These are phyloP conservation scores for Monodelphis domestica DNA, from an alignment of 2,797 vertebrate species.

Conservation along the genomic window DNA sequence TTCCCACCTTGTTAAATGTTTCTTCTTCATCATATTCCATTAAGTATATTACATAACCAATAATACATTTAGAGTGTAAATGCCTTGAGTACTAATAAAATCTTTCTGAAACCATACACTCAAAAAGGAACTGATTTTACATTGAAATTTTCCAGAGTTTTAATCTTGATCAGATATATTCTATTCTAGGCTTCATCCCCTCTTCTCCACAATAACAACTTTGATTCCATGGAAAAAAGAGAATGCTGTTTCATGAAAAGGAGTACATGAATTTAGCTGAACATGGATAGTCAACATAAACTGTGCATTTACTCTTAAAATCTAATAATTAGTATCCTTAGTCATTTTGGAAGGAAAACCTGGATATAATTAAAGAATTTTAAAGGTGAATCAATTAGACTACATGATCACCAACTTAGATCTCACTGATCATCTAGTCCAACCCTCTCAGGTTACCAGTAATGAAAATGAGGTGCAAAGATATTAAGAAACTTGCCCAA, in stretches of 20 bases:
- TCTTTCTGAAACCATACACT: not conserved
- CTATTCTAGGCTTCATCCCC: not conserved
- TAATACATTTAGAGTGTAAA: not conserved
- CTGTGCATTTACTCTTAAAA: not conserved
- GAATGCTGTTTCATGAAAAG: not conserved
- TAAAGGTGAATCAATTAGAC: not conserved
- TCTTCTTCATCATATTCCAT: slow-evolving; percentile 55
- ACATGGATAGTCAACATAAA: not conserved
- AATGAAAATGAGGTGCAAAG: not conserved
- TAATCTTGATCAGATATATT: not conserved
- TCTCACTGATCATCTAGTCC: not conserved
- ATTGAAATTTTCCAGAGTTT: not conserved
- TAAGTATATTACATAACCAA: slow-evolving; percentile 1
- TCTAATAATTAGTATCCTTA: not conserved
- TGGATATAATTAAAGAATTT: not conserved
- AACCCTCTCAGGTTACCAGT: not conserved
- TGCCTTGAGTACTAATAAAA: slow-evolving; percentile 39
- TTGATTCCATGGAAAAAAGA: not conserved
- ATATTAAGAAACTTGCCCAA: not conserved
- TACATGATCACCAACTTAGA: not conserved
- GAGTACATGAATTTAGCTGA: slow-evolving; percentile 32
- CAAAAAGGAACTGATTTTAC: not conserved
- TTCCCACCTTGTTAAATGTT: slow-evolving; percentile 61
- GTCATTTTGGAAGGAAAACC: not conserved
- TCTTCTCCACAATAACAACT: not conserved